Evolutionary conservation across 2,113 vertebrate genomes (phyloP), one percentile per base, ranked within the genome.

Genomic region (Danio rerio): DNA sequence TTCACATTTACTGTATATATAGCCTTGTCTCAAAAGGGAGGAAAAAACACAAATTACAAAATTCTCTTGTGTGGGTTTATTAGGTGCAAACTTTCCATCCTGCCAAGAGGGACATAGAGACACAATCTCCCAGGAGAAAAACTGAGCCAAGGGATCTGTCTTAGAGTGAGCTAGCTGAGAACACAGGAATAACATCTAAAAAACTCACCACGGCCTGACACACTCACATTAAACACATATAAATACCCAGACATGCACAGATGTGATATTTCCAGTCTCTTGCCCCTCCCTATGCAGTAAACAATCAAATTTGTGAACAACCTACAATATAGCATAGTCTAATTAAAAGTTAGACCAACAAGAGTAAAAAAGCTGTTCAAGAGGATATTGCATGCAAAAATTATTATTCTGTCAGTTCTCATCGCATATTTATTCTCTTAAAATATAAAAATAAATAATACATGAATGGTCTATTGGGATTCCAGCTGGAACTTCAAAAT

Each of bases 161-260:
- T 61, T 9, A 15, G 42, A 47, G 6, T 77, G 43, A 63, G 74
- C 55, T 77, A 58, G 74, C 52, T 43, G 52, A 63, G 45, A 77
- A 18, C 56, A 42, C 42, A 47, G 40, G 42, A 75, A 75, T 42
- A 59, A 15, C 43, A 7, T 13, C 63, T 66, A 40, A 56, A 42
- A 58, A 21, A 43, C 52, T n/a, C 71, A 56, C 15, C 42, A 42
- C 18, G 2, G 18, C 74, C 7, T 16, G 21, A n/a, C 21, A 55
- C 50, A 73, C n/a, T 5, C 12, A 72, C 49, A 72, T 31, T 72
- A 75, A 47, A 75, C n/a, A 59, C 73, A 77, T 56, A 62, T n/a
- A 58, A 75, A 59, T n/a, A 70, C 63, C 7, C 15, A 45, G n/a
- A 59, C 62, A 53, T 9, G 12, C 69, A 53, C 49, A 72, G 49